Evolutionary conservation across 2,888 invertebrate species (phyloP).

Genomic region (Drosophila sordidula): DNA sequence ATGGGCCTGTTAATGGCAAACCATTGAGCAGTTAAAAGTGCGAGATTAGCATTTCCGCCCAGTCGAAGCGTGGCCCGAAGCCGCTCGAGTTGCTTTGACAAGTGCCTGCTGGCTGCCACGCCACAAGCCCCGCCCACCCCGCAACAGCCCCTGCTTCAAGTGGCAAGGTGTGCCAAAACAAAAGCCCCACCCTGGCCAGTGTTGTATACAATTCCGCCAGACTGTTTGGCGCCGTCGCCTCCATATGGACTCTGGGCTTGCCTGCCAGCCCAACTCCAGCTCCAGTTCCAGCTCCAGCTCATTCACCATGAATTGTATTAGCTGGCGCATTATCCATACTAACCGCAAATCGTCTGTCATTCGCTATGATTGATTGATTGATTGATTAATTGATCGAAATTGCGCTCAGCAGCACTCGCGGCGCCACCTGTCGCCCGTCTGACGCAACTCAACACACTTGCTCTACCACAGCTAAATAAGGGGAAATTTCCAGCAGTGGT

Average conservation of each 20-base stretch:
- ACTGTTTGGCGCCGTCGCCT: conserved; percentile 36
- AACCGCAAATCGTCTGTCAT: conserved; percentile 53
- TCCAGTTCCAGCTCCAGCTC: not conserved
- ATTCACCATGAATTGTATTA: conserved; percentile 37
- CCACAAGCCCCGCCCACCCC: not conserved
- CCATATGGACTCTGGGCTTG: not conserved
- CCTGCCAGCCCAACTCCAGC: not conserved
- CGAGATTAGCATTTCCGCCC: conserved; percentile 67
- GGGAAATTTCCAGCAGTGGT: conserved; percentile 46
- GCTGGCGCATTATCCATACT: conserved; percentile 43
- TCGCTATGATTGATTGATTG: conserved; percentile 61
- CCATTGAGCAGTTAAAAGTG: conserved; percentile 74
- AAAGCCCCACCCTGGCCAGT: not conserved
- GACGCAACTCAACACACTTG: conserved; percentile 42
- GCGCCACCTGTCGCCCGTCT: conserved; percentile 39
- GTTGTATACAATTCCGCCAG: conserved; percentile 26
- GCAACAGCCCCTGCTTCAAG: conserved; percentile 26
- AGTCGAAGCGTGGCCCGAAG: conserved; percentile 38
- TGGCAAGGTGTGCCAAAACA: conserved; percentile 47
- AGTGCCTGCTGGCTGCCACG: conserved; percentile 23
- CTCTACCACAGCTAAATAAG: conserved; percentile 46
- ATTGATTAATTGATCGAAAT: conserved; percentile 18
- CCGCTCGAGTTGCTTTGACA: conserved; percentile 39
- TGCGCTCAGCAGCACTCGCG: conserved; percentile 2
- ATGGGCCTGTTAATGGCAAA: conserved; percentile 74